Conservation (phyloP, 2,797 vertebrate species). For the Enteromius trimaculatus region DNA sequence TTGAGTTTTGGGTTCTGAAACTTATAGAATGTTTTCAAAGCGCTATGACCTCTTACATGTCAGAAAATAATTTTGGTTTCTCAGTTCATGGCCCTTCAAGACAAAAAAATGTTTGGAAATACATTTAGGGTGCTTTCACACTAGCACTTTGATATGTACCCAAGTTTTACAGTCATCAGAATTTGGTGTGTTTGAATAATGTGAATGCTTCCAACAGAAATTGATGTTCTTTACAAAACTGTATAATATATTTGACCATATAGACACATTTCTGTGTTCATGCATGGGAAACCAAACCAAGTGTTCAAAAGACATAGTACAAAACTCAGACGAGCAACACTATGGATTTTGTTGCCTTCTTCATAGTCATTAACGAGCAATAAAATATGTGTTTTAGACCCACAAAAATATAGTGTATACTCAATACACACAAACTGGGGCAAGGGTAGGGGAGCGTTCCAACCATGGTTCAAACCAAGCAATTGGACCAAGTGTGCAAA, state of each 20-base stretch:
- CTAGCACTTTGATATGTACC: not conserved
- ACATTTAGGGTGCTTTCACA: not conserved
- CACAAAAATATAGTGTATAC: not conserved
- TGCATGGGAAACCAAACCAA: not conserved
- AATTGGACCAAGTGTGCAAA: not conserved
- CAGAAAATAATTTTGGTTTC: not conserved
- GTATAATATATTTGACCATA: not conserved
- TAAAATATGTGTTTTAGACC: not conserved
- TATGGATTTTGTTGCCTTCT: not conserved
- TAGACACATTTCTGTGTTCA: not conserved
- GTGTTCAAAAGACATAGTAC: not conserved
- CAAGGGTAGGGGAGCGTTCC: not conserved
- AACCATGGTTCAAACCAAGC: not conserved
- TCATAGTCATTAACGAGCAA: not conserved
- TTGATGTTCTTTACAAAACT: not conserved
- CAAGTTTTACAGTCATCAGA: not conserved
- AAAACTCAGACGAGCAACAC: not conserved
- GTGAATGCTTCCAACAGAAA: not conserved
- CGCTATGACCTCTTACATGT: not conserved
- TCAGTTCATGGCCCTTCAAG: not conserved
- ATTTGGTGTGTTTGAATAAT: not conserved
- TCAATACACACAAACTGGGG: not conserved
- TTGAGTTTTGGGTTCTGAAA: not conserved
- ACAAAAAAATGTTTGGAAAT: not conserved
- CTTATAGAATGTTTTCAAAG: not conserved